Evolutionary conservation across 2,113 vertebrate species (phyloP).

Genomic region (Aramus guarauna): DNA sequence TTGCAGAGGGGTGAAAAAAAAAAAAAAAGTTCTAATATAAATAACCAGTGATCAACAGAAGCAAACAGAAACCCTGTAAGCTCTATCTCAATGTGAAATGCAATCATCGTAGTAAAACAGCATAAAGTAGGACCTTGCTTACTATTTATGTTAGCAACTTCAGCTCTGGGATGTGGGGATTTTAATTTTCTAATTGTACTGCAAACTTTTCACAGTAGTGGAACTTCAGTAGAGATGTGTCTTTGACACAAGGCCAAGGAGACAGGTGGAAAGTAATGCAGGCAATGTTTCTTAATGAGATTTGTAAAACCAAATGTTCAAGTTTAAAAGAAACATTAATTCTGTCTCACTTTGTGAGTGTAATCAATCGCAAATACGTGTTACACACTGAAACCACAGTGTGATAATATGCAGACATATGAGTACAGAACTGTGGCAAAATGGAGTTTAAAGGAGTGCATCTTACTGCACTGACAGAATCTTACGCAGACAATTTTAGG

Average conservation of each 20-base stretch:
- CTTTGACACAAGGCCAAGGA: neutral
- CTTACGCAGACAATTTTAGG: neutral
- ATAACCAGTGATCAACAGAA: neutral
- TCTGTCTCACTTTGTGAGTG: neutral
- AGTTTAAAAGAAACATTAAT: neutral
- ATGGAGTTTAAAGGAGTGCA: neutral
- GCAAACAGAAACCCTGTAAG: neutral
- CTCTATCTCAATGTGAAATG: neutral
- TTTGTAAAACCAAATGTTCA: neutral
- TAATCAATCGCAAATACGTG: neutral
- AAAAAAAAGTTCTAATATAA: neutral
- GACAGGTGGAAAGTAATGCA: neutral
- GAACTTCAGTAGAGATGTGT: neutral
- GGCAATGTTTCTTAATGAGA: neutral
- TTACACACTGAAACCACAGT: neutral
- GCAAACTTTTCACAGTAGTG: constrained; percentile 14
- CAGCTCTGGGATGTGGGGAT: constrained; percentile 45
- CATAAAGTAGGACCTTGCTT: neutral
- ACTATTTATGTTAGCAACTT: constrained; percentile 45
- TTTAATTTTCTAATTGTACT: neutral
- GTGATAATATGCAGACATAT: neutral
- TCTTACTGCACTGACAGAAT: neutral
- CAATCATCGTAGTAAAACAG: neutral
- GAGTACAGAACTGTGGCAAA: neutral
- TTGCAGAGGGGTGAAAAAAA: neutral